Base-by-base conservation (phyloP, 2,888 invertebrate genomes). In the Mimas tiliae region DNA sequence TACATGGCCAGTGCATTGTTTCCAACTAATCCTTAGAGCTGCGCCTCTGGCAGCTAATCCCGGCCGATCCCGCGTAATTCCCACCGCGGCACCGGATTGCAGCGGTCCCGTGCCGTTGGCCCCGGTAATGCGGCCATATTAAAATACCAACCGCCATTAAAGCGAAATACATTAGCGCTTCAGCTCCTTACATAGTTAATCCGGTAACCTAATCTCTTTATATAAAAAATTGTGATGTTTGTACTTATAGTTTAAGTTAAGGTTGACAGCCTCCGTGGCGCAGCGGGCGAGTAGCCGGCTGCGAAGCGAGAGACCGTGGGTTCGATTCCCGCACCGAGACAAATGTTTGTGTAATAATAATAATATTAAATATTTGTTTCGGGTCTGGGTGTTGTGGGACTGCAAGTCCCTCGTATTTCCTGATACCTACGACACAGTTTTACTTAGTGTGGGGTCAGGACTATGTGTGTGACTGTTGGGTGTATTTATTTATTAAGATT, bases 1-100 rank as follows among this genome's bases (percentile, higher is more conserved):
- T n/a, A n/a, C n/a, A 66, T 63, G 53, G 62, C 8, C 47, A 52
- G 19, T 53, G 66, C 63, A 63, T 66, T 66, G 63, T 66, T 47
- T 52, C 45, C 19, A 9, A 33, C 27, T 66, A 52, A 66, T 51
- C 66, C 53, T 45, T 27, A 19, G 52, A 66, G 52, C 51, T 33
- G 42, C 47, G 63, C 12, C 65, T 16, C 45, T 42, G 52, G 7
- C 51, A 33, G 53, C 47, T 66, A 63, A 66, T 63, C 62, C 65
- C 62, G 45, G 16, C 27, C 51, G 62, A 42, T 62, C 47, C 66
- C n/a, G 42, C 53, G 52, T 53, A 63, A 66, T 63, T 21, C 66
- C 53, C 38, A n/a, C 19, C 58, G 9, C 48, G 11, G 58, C 34
- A 63, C 52, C 47, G 63, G 51, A 64, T 64, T 38, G 63, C 48